Evolutionary conservation across 2,113 vertebrate genomes (phyloP).

Genomic region (Eira barbara): DNA sequence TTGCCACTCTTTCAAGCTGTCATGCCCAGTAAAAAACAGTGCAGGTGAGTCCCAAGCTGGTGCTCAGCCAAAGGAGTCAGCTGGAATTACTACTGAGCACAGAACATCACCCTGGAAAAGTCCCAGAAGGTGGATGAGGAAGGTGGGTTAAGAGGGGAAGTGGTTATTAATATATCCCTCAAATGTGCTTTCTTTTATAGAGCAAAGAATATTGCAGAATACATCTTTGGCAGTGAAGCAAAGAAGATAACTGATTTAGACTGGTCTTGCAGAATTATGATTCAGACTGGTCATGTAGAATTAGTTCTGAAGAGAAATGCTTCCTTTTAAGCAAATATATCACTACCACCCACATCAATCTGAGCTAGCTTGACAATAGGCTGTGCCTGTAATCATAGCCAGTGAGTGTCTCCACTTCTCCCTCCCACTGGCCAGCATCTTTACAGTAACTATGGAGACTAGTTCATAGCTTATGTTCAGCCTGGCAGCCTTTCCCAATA

Average conservation of each 20-base stretch:
- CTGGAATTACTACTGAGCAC: neutral
- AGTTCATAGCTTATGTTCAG: neutral
- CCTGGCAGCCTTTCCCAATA: neutral
- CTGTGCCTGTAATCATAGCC: neutral
- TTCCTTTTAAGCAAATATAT: neutral
- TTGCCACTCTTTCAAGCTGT: neutral
- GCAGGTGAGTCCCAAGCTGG: neutral
- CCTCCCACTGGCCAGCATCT: neutral
- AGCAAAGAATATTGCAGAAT: neutral
- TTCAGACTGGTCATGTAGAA: neutral
- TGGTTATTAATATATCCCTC: neutral
- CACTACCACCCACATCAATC: neutral
- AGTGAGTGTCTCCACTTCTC: neutral
- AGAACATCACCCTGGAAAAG: neutral
- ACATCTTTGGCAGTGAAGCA: neutral
- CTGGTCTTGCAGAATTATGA: neutral
- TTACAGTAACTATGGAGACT: neutral
- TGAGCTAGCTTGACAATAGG: neutral
- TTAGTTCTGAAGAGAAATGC: neutral
- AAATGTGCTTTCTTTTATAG: constrained; percentile 5
- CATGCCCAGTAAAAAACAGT: neutral
- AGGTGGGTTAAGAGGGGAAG: neutral
- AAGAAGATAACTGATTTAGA: neutral
- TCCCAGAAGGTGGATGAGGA: neutral
- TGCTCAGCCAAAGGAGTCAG: neutral